Percentiles rank a stretch among this genome's conserved stretches.
These are phyloP conservation scores for Uropetala carovei DNA, from an alignment of 2,888 invertebrate genomes.

Conservation along the genomic window DNA sequence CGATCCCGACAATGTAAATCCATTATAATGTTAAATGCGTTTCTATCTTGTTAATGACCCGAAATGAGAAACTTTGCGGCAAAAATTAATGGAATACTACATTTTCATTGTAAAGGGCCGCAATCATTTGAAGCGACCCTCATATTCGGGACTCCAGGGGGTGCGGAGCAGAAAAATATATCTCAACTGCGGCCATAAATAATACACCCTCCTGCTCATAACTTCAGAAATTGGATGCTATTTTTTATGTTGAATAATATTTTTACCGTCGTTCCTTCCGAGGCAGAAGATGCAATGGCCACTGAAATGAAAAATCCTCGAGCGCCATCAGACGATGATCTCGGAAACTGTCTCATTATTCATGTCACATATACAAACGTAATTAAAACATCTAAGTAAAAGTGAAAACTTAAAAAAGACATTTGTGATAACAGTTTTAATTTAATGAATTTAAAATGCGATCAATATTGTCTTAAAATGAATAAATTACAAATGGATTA, in stretches of 20 bases:
- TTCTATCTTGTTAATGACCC: neutral
- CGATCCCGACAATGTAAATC: neutral
- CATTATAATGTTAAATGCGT: neutral
- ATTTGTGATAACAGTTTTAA: too few relatives aligned
- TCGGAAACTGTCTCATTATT: neutral
- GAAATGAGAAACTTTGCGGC: neutral
- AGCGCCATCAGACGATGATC: neutral
- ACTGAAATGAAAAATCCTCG: neutral
- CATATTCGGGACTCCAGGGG: neutral
- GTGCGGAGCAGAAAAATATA: neutral
- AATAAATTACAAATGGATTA: too few relatives aligned
- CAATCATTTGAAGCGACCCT: neutral
- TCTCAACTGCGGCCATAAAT: neutral
- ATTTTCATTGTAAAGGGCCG: neutral
- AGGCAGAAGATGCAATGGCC: conserved; percentile 1
- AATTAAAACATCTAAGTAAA: too few relatives aligned
- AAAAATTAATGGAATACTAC: neutral
- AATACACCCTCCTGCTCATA: neutral
- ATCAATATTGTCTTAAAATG: too few relatives aligned
- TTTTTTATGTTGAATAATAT: neutral
- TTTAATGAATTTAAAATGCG: too few relatives aligned
- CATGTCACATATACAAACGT: neutral
- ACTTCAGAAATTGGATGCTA: neutral
- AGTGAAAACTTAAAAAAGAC: too few relatives aligned
- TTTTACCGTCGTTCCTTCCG: neutral